Evolutionary conservation across 2,888 invertebrate genomes (phyloP), one percentile per base, ranked within the genome.

Genomic region (Drosophila tripunctata): DNA sequence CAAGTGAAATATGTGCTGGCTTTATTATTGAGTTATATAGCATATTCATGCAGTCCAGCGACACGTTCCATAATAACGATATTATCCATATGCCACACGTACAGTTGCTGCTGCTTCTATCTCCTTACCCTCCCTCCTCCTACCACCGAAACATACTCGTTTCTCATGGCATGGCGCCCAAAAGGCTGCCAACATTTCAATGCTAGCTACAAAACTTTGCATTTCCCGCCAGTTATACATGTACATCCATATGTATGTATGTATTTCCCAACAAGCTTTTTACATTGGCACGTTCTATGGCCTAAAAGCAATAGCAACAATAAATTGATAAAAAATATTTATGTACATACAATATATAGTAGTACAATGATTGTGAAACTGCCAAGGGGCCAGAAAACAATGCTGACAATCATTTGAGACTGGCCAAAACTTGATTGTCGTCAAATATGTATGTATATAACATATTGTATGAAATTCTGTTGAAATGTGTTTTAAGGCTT

Each of bases 281-380:
- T 36, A 17, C 31, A 41, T 74, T 67, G 52, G 52, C 57, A 74
- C 56, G 56, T 51, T 74, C 48, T 51, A 41, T 56, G 45, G 33
- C 12, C 33, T 40, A 19, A 22, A 10, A 14, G 50, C 15, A 58
- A 51, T 24, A 57, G 19, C 22, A 60, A 61, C 19, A 41, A 6
- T 15, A 41, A 35, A 51, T 43, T 47, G 17, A 41, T 21, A 33
- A 43, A 27, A 60, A 27, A 27, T 2, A 10, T 8, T 27, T 27
- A 10, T 6, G n/a, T n/a, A n/a, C n/a, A n/a, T n/a, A n/a, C n/a
- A 27, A 27, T 27, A 27, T 10, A 27, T 27, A 27, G 52, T 19
- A 38, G n/a, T n/a, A n/a, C n/a, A n/a, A n/a, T n/a, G n/a, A n/a
- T n/a, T 57, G 21, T 35, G 19, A 58, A 31, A 50, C 58, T 44